These are phyloP conservation scores for Schizaphis graminum DNA, from an alignment of 2,888 invertebrate species.

Conservation along the genomic window DNA sequence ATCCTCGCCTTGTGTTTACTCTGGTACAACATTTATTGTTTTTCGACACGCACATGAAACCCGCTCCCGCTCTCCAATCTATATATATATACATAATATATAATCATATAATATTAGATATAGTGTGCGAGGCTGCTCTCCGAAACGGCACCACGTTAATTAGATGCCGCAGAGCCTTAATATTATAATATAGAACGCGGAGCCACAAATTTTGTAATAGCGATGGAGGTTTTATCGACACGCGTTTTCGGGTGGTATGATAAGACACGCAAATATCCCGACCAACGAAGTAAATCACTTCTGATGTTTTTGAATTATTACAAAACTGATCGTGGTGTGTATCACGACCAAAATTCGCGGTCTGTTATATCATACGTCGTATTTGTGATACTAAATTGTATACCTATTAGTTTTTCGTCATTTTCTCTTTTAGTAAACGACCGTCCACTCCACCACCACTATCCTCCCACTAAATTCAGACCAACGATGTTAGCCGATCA, in stretches of 20 bases:
- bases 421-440: background rate
- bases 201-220: background rate
- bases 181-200: background rate
- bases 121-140: background rate
- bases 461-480: background rate
- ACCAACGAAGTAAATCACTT: background rate
- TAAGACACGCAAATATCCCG: background rate
- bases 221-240: background rate
- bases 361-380: background rate
- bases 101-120: background rate
- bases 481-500: background rate
- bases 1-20: conserved; percentile 40
- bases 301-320: background rate
- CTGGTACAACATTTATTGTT: conserved; percentile 42
- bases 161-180: background rate
- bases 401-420: background rate
- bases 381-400: background rate
- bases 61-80: background rate
- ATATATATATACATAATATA: background rate
- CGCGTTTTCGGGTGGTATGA: background rate
- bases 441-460: background rate
- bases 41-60: conserved; percentile 5
- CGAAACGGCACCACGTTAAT: background rate
- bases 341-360: background rate
- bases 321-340: background rate